Percentiles rank a stretch among this genome's conserved stretches.
Evolutionary conservation across 2,888 invertebrate species (phyloP).

Genomic region (Drosophila merina): DNA sequence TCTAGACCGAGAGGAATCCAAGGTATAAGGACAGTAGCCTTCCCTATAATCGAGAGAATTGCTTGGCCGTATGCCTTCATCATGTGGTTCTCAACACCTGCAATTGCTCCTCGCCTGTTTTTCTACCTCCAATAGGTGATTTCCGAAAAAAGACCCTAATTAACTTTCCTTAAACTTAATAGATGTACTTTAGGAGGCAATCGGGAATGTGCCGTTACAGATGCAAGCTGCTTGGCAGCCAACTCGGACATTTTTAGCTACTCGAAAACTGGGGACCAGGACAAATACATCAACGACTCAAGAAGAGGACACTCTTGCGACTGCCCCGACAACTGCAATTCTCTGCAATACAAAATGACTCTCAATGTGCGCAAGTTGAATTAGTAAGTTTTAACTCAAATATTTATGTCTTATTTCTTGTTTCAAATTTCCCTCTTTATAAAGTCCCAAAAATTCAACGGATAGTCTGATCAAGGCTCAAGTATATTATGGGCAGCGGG

Average conservation of each 20-base stretch:
- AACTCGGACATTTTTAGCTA: conserved; percentile 70
- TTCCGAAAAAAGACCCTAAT: rapidly evolving
- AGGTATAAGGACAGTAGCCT: conserved; percentile 35
- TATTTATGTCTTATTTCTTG: too few species aligned
- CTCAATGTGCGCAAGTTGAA: conserved; percentile 58
- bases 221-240: conserved; percentile 70
- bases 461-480: conserved; percentile 67
- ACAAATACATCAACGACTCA: conserved; percentile 63
- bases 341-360: conserved; percentile 57
- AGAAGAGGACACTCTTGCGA: conserved; percentile 71
- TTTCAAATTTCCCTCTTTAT: background rate
- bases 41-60: conserved; percentile 74
- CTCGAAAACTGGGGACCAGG: conserved; percentile 55
- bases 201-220: conserved; percentile 68
- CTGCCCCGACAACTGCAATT: conserved; percentile 75
- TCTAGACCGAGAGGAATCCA: conserved; percentile 64
- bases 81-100: conserved; percentile 63
- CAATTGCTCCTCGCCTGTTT: conserved; percentile 76
- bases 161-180: background rate
- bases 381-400: conserved; percentile 39
- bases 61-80: conserved; percentile 75
- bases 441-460: conserved; percentile 33
- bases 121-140: conserved; percentile 63
- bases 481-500: conserved; percentile 81
- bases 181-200: conserved; percentile 25